These are phyloP conservation scores for Bilobella aurantiaca DNA, from an alignment of 1,140 invertebrate species.

Conservation along the genomic window DNA sequence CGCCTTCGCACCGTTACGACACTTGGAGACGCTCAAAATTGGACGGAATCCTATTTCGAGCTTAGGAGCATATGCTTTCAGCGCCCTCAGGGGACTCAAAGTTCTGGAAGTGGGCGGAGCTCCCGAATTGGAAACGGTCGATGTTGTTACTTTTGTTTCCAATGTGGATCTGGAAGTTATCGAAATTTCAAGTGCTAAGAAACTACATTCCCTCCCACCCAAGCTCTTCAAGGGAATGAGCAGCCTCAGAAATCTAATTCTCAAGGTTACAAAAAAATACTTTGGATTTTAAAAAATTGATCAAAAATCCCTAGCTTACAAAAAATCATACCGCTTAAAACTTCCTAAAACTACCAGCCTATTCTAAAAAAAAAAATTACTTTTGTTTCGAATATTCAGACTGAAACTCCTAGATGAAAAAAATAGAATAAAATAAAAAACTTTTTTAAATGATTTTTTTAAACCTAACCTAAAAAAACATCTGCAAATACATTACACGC, in stretches of 20 bases:
- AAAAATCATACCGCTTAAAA: too few relatives aligned
- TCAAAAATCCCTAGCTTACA: too few relatives aligned
- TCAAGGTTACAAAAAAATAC: slow-evolving; percentile 40
- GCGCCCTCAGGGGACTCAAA: slow-evolving; percentile 61
- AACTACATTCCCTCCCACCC: slow-evolving; percentile 56
- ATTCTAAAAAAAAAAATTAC: too few relatives aligned
- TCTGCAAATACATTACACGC: too few relatives aligned
- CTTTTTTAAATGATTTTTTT: too few relatives aligned
- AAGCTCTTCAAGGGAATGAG: slow-evolving; percentile 63
- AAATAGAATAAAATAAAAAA: too few relatives aligned
- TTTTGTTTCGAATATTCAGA: too few relatives aligned
- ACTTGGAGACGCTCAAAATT: slow-evolving; percentile 65
- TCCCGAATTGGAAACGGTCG: slow-evolving; percentile 54
- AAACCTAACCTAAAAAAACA: too few relatives aligned
- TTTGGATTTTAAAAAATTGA: too few relatives aligned
- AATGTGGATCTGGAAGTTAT: slow-evolving; percentile 71
- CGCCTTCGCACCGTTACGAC: slow-evolving; percentile 55
- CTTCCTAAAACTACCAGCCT: too few relatives aligned
- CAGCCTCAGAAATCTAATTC: slow-evolving; percentile 58
- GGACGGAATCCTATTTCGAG: slow-evolving; percentile 68
- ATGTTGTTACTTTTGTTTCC: slow-evolving; percentile 62
- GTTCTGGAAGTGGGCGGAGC: slow-evolving; percentile 65
- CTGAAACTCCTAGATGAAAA: too few relatives aligned
- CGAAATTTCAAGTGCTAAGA: slow-evolving; percentile 63
- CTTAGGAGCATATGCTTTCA: slow-evolving; percentile 59